phyloP scores from a whole-genome alignment of 2,888 invertebrate genomes.

The Brachyopa scutellaris region DNA sequence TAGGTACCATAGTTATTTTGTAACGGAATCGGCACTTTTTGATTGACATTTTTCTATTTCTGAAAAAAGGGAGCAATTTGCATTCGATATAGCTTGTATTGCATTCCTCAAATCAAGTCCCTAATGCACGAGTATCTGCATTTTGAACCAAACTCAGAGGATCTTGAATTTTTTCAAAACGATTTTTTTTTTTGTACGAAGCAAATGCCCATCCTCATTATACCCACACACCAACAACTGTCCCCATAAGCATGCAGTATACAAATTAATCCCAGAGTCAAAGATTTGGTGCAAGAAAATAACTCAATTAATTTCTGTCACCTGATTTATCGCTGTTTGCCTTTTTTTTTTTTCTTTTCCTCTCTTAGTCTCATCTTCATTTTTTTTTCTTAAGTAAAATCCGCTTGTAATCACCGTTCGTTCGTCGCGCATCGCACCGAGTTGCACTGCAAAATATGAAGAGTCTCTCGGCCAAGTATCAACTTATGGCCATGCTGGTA shows the following conservation, averaged over 20 bases:
- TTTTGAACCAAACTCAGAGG: too few species aligned
- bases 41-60: too few species aligned
- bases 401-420: constrained; percentile 53
- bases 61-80: too few species aligned
- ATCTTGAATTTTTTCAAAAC: background rate
- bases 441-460: constrained; percentile 55
- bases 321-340: constrained; percentile 80
- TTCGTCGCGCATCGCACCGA: constrained; percentile 20
- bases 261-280: constrained; percentile 69
- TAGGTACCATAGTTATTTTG: too few species aligned
- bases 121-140: too few species aligned
- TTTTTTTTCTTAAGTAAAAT: constrained; percentile 32
- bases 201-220: background rate
- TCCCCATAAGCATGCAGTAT: constrained; percentile 39
- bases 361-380: constrained; percentile 12
- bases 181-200: background rate
- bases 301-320: constrained; percentile 82
- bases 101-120: too few species aligned
- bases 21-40: too few species aligned
- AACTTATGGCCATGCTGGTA: constrained; percentile 70
- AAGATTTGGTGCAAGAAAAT: constrained; percentile 75
- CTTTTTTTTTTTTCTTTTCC: constrained; percentile 8
- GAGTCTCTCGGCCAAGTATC: constrained; percentile 39
- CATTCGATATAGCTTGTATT: too few species aligned
- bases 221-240: background rate